Conservation (phyloP, 2,888 invertebrate species). For the Lithophane semibrunnea region DNA sequence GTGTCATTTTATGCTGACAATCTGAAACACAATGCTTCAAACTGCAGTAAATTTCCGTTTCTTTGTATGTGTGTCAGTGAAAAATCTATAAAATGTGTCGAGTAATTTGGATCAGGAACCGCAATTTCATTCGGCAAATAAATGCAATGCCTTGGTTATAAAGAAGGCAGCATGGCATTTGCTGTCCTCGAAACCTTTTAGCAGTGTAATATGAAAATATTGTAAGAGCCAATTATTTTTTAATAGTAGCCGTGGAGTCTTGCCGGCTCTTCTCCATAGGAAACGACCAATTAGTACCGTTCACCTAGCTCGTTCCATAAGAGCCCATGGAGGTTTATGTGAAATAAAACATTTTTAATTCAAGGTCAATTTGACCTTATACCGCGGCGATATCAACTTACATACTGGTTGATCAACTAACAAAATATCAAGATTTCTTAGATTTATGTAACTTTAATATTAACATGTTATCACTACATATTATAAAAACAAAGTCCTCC, state of each 20-base stretch:
- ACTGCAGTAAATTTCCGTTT: slow-evolving; percentile 14
- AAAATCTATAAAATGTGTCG: background rate
- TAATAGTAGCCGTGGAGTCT: no score
- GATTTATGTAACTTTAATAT: no score
- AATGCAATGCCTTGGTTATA: background rate
- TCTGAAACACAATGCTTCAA: slow-evolving; percentile 14
- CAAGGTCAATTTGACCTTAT: background rate
- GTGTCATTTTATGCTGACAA: background rate
- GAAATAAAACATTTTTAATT: background rate
- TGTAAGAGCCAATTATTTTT: background rate
- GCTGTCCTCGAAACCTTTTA: no score
- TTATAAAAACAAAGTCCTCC: no score
- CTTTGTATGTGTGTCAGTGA: background rate
- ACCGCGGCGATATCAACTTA: background rate
- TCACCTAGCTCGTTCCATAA: background rate
- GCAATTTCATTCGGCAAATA: background rate
- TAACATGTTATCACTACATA: no score
- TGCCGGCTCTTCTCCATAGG: background rate
- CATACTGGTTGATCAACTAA: background rate
- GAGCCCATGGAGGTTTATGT: no score
- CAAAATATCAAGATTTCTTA: no score
- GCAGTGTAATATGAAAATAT: background rate
- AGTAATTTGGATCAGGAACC: background rate
- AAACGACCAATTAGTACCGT: background rate
- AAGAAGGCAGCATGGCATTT: background rate